phyloP scores from a whole-genome alignment of 2,888 invertebrate genomes.

The Agonopterix heracliana region DNA sequence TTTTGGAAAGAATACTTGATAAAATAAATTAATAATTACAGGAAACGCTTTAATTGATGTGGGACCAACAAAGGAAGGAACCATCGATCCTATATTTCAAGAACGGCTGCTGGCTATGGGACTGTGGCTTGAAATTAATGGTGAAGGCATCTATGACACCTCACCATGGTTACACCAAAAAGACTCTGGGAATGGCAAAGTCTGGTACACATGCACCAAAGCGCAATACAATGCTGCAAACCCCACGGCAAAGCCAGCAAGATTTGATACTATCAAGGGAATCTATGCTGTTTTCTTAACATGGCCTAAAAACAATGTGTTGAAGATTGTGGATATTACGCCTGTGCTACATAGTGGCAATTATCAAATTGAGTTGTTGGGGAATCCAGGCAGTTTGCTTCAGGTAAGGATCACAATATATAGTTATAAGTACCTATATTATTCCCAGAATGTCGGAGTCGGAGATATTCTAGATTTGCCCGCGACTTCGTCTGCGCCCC shows the following conservation, averaged over 20 bases:
- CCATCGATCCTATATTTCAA: slow-evolving; percentile 89
- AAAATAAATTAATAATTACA: too few relatives aligned
- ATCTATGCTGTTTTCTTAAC: slow-evolving; percentile 82
- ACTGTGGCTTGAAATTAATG: slow-evolving; percentile 86
- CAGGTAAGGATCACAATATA: too few relatives aligned
- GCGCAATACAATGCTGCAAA: slow-evolving; percentile 28
- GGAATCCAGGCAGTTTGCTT: slow-evolving; percentile 17
- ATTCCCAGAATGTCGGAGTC: too few relatives aligned
- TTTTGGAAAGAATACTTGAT: too few relatives aligned
- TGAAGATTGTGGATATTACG: slow-evolving; percentile 44
- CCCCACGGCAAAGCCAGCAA: slow-evolving; percentile 31
- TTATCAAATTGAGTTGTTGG: slow-evolving; percentile 41
- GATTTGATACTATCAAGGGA: slow-evolving; percentile 29
- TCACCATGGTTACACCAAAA: slow-evolving; percentile 89
- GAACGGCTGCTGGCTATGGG: slow-evolving; percentile 88
- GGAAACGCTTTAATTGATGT: slow-evolving; percentile 90
- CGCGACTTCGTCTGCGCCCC: too few relatives aligned
- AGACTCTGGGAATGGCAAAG: slow-evolving; percentile 80
- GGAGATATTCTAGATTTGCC: too few relatives aligned
- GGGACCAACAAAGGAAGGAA: slow-evolving; percentile 93
- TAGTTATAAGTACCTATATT: too few relatives aligned
- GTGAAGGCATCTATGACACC: slow-evolving; percentile 89
- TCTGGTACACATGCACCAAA: slow-evolving; percentile 82
- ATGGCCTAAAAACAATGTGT: slow-evolving; percentile 79
- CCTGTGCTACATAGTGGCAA: slow-evolving; percentile 33